A percentile compares a stretch with the other conserved stretches of the same genome.
These are phyloP conservation scores for Diaphora mendica DNA, from an alignment of 2,888 invertebrate genomes.

Conservation along the genomic window DNA sequence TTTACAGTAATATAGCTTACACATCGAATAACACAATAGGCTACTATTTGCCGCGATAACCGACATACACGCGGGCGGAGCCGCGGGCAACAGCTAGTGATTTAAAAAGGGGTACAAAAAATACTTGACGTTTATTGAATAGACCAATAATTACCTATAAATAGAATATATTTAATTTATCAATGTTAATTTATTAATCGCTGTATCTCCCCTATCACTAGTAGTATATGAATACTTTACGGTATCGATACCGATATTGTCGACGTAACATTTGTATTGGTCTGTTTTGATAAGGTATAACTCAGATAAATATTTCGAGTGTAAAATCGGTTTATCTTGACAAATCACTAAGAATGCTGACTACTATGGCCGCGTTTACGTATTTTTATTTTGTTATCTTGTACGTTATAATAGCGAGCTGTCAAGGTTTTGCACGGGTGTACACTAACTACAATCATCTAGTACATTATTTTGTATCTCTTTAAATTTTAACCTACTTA, in stretches of 20 bases:
- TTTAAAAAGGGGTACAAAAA: no score
- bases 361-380: not conserved
- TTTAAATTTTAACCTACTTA: not conserved
- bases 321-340: constrained; percentile 9
- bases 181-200: constrained; percentile 1
- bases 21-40: no score
- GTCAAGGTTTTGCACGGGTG: not conserved
- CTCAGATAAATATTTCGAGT: constrained; percentile 2
- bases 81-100: no score
- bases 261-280: not conserved
- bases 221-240: not conserved
- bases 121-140: no score
- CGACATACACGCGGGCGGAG: no score
- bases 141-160: no score
- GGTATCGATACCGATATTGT: not conserved
- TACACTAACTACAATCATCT: not conserved
- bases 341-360: constrained; percentile 3
- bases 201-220: not conserved
- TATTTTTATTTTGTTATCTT: constrained; percentile 1
- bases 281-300: constrained; percentile 3
- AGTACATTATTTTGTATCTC: not conserved
- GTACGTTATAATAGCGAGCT: not conserved
- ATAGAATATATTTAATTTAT: constrained; percentile 1
- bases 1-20: no score
- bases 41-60: no score